Base-by-base conservation (phyloP, 2,797 vertebrate species). In the Oryzias dopingdopingensis region DNA sequence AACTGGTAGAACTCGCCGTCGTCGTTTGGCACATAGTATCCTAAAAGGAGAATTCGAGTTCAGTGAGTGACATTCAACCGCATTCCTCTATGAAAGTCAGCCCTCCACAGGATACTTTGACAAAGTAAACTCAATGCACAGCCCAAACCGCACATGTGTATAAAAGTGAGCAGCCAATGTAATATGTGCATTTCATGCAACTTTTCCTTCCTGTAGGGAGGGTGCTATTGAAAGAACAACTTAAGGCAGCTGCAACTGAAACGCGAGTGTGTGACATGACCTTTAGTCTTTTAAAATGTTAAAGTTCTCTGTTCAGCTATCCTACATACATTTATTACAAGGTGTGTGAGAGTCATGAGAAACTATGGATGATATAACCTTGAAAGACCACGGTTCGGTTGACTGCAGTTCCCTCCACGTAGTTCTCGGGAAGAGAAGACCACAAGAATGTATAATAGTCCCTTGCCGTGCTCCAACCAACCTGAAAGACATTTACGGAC, bases 1-100 rank as follows among this genome's bases (percentile, higher is more conserved):
- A 99, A 99, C 88, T 99, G 97, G 86, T 99, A 99, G 92, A 99
- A 99, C 82, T 99, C 97, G 1, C 95, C 94, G 16, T 99, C 96
- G 37, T 99, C 96, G 55, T 96, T 98, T 79, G 97, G 97, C 58
- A 99, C 94, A 42, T 99, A 99, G 78, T 99, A 99, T 22, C 96
- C 97, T 99, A 80, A 4, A 42, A 42, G 49, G 55, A 10, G 42
- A 63, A 37, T 37, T 37, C 12, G 32, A 12, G 12, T 10, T 37
- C 32, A 37, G 32, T 37, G 10, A 45, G 42, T 16, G 0, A 41
- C n/a, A 41, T 37, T 62, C 15, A 20, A 17, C 14, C 40, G 41
- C 32, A 37, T 37, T 37, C 32, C 32, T 29, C 1, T 29, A 6
- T 26, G 10, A 12, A 26, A 26, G 26, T 26, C 26, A 26, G 26